Conservation (phyloP, 1,140 invertebrate species). For the Leptopilina boulardi region DNA sequence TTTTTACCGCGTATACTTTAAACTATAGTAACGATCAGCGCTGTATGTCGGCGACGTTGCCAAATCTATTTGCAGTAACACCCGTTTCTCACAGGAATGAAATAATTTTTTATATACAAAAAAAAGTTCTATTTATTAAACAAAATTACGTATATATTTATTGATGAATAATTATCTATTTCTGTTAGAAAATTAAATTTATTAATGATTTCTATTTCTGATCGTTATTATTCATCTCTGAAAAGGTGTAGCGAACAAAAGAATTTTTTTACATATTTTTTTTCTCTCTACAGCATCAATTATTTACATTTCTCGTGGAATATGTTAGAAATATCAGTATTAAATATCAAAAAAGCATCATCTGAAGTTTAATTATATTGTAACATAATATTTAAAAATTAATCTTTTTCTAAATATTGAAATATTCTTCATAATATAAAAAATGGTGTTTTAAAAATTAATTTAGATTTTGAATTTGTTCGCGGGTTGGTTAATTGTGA, state of each 20-base stretch:
- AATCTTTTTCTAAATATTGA: not conserved
- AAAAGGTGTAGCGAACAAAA: not conserved
- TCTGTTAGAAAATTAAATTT: not conserved
- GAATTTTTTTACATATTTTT: not conserved
- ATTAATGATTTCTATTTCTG: not conserved
- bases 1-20: constrained; percentile 32
- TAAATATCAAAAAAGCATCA: not conserved
- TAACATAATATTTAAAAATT: not conserved
- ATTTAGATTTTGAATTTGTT: constrained; percentile 10
- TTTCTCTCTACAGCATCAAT: not conserved
- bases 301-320: not conserved
- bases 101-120: not conserved
- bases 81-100: not conserved
- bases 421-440: not conserved
- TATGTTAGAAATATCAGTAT: not conserved
- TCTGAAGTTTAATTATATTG: not conserved
- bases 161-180: not conserved
- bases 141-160: not conserved
- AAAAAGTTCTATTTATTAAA: not conserved
- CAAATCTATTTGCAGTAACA: not conserved
- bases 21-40: constrained; percentile 31
- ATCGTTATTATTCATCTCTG: not conserved
- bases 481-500: not conserved
- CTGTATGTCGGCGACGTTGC: constrained; percentile 18
- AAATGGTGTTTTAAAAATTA: not conserved